Base-by-base conservation (phyloP, 2,113 vertebrate genomes). In the Mustelus asterias region DNA sequence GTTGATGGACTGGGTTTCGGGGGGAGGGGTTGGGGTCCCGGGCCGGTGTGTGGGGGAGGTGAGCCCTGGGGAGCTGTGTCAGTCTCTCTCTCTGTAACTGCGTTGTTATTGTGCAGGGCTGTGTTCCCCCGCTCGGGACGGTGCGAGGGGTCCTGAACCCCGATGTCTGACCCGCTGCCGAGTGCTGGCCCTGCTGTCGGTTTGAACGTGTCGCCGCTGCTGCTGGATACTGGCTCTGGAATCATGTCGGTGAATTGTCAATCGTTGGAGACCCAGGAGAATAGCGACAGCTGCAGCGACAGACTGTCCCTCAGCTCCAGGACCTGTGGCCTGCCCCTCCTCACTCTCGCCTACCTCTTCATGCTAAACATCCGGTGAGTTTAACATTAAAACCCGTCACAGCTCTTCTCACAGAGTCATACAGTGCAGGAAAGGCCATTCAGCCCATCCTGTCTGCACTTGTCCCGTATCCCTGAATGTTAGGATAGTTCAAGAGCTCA, bases 321-420 rank as follows among this genome's bases (percentile, higher is more conserved):
- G 9, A 41, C 9, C 41, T 7, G 7, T 1, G 2, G 20, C 22
- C 44, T 3, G 5, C 6, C 5, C 8, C 44, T 54, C 7, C 7
- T 88, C 8, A 88, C 20, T 7, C 85, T 88, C 20, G 5, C 48
- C 85, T 88, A 24, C 22, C 20, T 88, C 20, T 88, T 29, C 44
- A 2, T 88, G 22, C 24, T 88, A 10, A 88, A 54, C 24, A 26
- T 88, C 44, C 8, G 44, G 85, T 88, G 85, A 88, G 85, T 54
- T 54, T 1, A 58, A 16, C 37, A 26, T 54, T 24, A 9, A 48
- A n/a, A 6, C 69, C 69, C 48, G 3, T 48, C 48, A 48, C 1
- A 1, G 48, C 48, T 3, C 3, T 3, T 48, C 3, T 3, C 3
- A 1, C 1, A 3, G 3, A 3, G n/a, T n/a, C n/a, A n/a, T n/a